These are phyloP conservation scores for Zaprionus capensis DNA, from an alignment of 1,140 invertebrate genomes.

Conservation along the genomic window DNA sequence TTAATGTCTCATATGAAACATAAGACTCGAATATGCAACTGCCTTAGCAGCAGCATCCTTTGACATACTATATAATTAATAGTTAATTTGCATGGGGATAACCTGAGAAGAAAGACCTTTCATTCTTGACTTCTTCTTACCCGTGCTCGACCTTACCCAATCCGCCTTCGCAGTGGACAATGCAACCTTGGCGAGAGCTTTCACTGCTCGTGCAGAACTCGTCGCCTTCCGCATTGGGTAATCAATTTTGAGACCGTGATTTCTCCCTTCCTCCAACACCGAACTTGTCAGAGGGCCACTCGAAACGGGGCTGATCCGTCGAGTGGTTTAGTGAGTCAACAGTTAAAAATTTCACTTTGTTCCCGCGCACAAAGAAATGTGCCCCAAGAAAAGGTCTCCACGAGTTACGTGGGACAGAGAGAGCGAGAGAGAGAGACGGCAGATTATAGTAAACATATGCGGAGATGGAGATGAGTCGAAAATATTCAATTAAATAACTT, in stretches of 20 bases:
- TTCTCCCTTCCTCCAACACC: not conserved
- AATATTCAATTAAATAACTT: conserved; percentile 74
- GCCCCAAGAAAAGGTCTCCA: not conserved
- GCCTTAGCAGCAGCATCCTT: no score
- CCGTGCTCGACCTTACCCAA: conserved; percentile 6
- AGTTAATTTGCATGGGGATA: not conserved
- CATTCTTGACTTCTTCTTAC: not conserved
- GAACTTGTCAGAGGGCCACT: not conserved
- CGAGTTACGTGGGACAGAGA: not conserved
- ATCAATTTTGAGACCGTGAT: not conserved
- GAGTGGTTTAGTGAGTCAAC: conserved; percentile 2
- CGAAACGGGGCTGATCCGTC: conserved; percentile 3
- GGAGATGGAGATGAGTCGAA: conserved; percentile 7
- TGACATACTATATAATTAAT: not conserved
- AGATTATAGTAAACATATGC: not conserved
- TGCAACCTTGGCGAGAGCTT: conserved; percentile 7
- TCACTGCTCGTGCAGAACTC: conserved; percentile 1
- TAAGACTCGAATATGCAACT: no score
- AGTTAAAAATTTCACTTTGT: conserved; percentile 7
- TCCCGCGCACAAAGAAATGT: not conserved
- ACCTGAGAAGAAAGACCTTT: not conserved
- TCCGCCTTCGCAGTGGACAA: not conserved
- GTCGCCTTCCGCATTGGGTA: not conserved
- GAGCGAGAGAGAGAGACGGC: not conserved
- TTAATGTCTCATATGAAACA: not conserved